Percentiles rank a stretch among this genome's conserved stretches.
phyloP scores from a whole-genome alignment of 2,113 vertebrate genomes.

The Porphyrio hochstetteri region DNA sequence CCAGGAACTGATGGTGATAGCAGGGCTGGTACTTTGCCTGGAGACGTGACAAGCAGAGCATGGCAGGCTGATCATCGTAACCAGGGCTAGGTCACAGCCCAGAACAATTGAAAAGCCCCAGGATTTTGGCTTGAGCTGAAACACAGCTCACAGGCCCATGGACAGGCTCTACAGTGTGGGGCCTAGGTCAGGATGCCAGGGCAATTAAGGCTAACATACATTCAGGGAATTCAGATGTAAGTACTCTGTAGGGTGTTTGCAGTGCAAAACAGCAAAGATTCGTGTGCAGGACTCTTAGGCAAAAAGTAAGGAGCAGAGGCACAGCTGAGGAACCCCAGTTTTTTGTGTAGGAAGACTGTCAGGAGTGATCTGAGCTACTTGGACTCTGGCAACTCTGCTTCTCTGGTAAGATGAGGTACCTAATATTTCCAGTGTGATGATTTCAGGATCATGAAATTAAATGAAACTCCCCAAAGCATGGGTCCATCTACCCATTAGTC shows the following conservation, averaged over 20 bases:
- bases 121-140: not conserved
- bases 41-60: not conserved
- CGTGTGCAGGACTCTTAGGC: fast-evolving
- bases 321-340: not conserved
- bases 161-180: not conserved
- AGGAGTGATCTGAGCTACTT: not conserved
- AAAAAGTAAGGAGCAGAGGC: not conserved
- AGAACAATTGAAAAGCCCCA: not conserved
- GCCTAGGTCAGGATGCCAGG: not conserved
- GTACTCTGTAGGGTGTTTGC: fast-evolving
- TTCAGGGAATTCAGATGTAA: not conserved
- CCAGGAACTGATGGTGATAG: not conserved
- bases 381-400: not conserved
- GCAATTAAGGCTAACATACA: not conserved
- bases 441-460: not conserved
- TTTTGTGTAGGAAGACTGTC: not conserved
- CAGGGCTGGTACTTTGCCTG: not conserved
- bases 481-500: not conserved
- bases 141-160: not conserved
- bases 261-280: not conserved
- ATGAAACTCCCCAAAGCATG: not conserved
- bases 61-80: not conserved
- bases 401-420: not conserved
- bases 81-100: not conserved
- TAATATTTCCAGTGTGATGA: not conserved